These are phyloP conservation scores for Dufourea novaeangliae DNA, from an alignment of 1,140 invertebrate species.

Conservation along the genomic window DNA sequence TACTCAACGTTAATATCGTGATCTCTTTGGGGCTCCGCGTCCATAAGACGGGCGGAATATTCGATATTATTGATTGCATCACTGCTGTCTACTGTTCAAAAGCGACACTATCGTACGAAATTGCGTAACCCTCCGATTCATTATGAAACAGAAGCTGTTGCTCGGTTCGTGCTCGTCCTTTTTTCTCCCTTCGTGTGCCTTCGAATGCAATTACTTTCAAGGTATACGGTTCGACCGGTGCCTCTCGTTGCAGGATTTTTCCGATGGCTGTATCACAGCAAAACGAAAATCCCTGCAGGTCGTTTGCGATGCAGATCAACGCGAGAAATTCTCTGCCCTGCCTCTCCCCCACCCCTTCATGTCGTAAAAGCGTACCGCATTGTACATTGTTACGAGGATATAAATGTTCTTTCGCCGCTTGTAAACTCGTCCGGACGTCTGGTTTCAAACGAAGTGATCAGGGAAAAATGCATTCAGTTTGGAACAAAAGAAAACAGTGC, in stretches of 20 bases:
- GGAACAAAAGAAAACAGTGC: background rate
- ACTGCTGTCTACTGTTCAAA: constrained; percentile 46
- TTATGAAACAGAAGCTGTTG: constrained; percentile 9
- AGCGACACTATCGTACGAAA: constrained; percentile 5
- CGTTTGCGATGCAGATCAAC: constrained; percentile 48
- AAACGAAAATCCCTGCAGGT: constrained; percentile 39
- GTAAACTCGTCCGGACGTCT: background rate
- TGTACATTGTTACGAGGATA: background rate
- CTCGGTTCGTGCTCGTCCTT: background rate
- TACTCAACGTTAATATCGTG: background rate
- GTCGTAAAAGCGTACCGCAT: constrained; percentile 18
- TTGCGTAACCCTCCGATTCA: constrained; percentile 41
- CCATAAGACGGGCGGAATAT: background rate
- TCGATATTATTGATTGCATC: constrained; percentile 56
- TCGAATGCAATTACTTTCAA: constrained; percentile 40
- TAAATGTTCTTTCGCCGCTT: background rate
- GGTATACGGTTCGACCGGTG: background rate
- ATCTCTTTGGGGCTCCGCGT: background rate
- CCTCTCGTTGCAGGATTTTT: constrained; percentile 10
- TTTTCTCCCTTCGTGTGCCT: background rate
- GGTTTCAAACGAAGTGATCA: background rate
- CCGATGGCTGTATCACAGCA: constrained; percentile 26
- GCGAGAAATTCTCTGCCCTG: constrained; percentile 14
- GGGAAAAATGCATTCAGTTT: background rate
- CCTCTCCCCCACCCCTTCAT: too few species aligned